phyloP scores from a whole-genome alignment of 2,888 invertebrate genomes.

The Lochmaea crataegi region DNA sequence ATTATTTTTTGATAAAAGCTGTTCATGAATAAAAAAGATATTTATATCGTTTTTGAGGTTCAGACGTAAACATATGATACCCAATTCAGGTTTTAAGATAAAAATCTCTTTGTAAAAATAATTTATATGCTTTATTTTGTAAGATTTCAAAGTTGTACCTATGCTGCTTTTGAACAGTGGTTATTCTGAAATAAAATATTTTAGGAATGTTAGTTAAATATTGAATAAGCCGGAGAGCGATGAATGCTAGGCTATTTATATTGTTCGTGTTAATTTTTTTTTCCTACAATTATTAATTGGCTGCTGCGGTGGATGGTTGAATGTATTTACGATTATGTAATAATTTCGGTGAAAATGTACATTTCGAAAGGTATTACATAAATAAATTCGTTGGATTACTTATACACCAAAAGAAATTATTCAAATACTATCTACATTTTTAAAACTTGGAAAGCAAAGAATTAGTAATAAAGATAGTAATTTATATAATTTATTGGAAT shows the following conservation, averaged over 20 bases:
- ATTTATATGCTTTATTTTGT: constrained; percentile 19
- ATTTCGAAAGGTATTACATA: too few species aligned
- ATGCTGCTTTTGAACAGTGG: constrained; percentile 3
- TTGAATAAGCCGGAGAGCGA: too few species aligned
- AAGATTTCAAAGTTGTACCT: constrained; percentile 10
- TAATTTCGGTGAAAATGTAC: too few species aligned
- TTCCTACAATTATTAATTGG: neutral
- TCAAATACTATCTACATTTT: too few species aligned
- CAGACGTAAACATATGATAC: constrained; percentile 18
- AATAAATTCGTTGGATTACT: too few species aligned
- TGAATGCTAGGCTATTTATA: neutral
- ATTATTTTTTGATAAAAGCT: constrained; percentile 11
- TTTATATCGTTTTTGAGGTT: constrained; percentile 23
- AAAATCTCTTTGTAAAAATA: constrained; percentile 23
- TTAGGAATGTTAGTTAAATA: neutral
- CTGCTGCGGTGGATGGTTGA: neutral
- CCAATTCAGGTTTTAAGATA: constrained; percentile 19
- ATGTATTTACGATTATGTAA: neutral
- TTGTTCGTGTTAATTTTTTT: neutral
- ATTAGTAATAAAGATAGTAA: too few species aligned
- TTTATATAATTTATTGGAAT: too few species aligned
- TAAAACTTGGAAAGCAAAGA: too few species aligned
- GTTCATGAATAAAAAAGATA: constrained; percentile 26
- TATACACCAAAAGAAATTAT: too few species aligned
- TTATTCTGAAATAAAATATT: constrained; percentile 1